Evolutionary conservation across 2,888 invertebrate genomes (phyloP), one percentile per base, ranked within the genome.

Genomic region (Andricus quercusramuli): DNA sequence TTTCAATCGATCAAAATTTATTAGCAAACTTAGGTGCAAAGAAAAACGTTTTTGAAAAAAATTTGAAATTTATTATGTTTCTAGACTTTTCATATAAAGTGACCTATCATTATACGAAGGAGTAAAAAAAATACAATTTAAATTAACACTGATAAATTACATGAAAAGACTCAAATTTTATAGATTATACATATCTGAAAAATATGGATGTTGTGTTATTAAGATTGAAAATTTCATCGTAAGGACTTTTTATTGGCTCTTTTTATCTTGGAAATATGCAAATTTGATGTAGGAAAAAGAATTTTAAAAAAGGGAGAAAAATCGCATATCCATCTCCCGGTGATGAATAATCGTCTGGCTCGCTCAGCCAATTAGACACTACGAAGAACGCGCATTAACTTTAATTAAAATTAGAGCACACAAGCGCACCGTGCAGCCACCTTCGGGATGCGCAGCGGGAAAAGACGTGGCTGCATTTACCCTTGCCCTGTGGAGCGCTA

Each of bases 401-500:
- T 89, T 90, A 88, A 90, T 90, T 90, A 88, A 90, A 90, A 90
- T 90, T 90, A 88, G 90, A 90, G 88, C 90, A 88, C 89, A 88
- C 85, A 85, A 86, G 88, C 80, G 82, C 81, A 77, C 56, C 74
- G 74, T 74, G 32, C 32, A 59, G 74, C 59, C 74, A 74, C 37
- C 74, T 56, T 74, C 66, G 78, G 62, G 81, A 80, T 80, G 81
- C 90, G 65, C 90, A 89, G 89, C 90, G 82, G 90, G 90, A 86
- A 85, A 83, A 84, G 17, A 64, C 88, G 84, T 84, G 80, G 85
- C 87, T 83, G 83, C 83, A 83, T 82, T 81, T 85, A 82, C 82
- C 83, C 84, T 83, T 83, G 83, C 86, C 85, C 86, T 85, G 83
- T 82, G 81, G 84, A 85, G 83, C 77, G 80, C 81, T 84, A 82